Evolutionary conservation across 1,140 invertebrate genomes (phyloP).

Genomic region (Bombus soroeensis): DNA sequence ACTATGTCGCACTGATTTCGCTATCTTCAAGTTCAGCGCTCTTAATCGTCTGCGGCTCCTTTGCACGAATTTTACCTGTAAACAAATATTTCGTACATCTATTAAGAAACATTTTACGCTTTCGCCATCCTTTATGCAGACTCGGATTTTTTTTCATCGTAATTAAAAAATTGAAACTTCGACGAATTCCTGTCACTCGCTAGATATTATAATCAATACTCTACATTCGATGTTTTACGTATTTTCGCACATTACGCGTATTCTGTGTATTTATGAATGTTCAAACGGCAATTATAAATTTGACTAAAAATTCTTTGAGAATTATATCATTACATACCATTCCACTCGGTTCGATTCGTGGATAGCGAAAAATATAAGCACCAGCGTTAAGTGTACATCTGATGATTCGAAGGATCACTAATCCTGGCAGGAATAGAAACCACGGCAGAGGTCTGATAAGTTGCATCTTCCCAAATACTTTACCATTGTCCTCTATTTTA

Average conservation of each 20-base stretch:
- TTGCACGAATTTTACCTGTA: constrained; percentile 82
- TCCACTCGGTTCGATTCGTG: constrained; percentile 80
- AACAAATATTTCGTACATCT: too few relatives aligned
- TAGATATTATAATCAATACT: too few relatives aligned
- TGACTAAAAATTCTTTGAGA: not conserved
- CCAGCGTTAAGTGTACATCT: constrained; percentile 80
- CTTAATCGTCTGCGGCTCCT: constrained; percentile 81
- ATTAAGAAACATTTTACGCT: too few relatives aligned
- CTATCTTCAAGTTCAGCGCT: constrained; percentile 76
- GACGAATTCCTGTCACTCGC: too few relatives aligned
- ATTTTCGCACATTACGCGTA: too few relatives aligned
- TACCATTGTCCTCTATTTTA: constrained; percentile 77
- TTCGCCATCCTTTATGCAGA: too few relatives aligned
- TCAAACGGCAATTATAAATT: not conserved
- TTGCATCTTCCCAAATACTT: constrained; percentile 73
- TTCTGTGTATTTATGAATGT: too few relatives aligned
- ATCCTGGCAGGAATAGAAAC: constrained; percentile 83
- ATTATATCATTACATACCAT: constrained; percentile 76
- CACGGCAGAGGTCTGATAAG: constrained; percentile 84
- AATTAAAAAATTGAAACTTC: too few relatives aligned
- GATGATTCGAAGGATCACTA: constrained; percentile 80
- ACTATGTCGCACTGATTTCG: constrained; percentile 20
- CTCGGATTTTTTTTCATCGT: too few relatives aligned
- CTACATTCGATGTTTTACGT: too few relatives aligned
- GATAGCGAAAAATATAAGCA: constrained; percentile 80